Base-by-base conservation (phyloP, 23 tunicate species). In the Botrylloides violaceus region DNA sequence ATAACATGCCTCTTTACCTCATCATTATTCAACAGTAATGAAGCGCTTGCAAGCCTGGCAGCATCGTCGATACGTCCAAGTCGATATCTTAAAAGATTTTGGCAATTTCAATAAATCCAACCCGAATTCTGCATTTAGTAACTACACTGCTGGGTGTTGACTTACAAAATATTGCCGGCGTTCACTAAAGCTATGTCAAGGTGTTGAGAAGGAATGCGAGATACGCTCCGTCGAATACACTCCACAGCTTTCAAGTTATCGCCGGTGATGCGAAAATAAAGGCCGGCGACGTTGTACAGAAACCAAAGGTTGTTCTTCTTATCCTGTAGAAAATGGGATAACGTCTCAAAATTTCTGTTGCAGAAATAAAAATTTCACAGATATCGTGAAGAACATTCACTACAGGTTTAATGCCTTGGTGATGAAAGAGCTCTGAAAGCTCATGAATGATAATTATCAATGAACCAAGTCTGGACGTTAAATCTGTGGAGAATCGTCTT, bases 241-340 rank as follows among this genome's bases (percentile, higher is more conserved):
- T 92, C 80, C 27, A 92, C 66, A 19, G 92, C 98, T 33, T 76
- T 66, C 61, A 36, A 32, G 39, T 92, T 92, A 76, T 84, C 86
- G 0, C 98, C 98, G 18, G 76, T 62, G 20, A 92, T 92, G 4
- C 98, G 83, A 83, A 92, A 92, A 58, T 58, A 92, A 25, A 92
- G 65, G 6, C 87, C 98, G 39, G 98, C 98, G 29, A 76, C 50
- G 77, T 92, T 92, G 92, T 92, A 92, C 34, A 92, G 58, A 19
- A 84, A 71, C 98, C 98, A 92, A 18, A 78, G 47, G 39, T 92
- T 68, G 49, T 43, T 56, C 21, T 80, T 79, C 3, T 61, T 61
- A 32, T 90, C 65, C 97, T 90, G 58, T 49, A 74, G n/a, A n/a
- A n/a, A n/a, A n/a, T n/a, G n/a, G n/a, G n/a, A n/a, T n/a, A n/a